These are phyloP conservation scores for Deroplatys truncata DNA, from an alignment of 2,888 invertebrate genomes.

Conservation along the genomic window DNA sequence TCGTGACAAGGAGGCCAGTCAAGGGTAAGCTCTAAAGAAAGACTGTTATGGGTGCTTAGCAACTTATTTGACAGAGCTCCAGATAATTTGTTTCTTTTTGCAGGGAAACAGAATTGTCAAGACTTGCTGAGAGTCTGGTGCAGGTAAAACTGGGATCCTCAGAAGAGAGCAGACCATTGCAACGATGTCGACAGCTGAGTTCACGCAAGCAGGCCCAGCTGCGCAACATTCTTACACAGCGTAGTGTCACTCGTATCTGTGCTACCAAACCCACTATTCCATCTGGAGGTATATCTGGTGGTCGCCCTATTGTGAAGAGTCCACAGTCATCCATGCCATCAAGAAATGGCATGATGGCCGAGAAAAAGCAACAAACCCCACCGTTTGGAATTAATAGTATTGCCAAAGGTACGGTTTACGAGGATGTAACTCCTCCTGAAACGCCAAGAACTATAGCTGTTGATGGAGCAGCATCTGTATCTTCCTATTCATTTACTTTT, in stretches of 20 bases:
- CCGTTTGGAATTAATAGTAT: background rate
- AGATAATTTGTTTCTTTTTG: background rate
- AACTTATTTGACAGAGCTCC: no score
- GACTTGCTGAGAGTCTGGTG: slow-evolving; percentile 36
- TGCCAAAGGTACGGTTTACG: background rate
- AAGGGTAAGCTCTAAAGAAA: background rate
- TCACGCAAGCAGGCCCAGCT: slow-evolving; percentile 31
- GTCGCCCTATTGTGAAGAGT: background rate
- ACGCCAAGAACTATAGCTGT: background rate
- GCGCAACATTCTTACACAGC: slow-evolving; percentile 26
- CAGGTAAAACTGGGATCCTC: slow-evolving; percentile 28
- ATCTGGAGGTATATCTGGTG: slow-evolving; percentile 12
- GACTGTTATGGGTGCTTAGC: background rate
- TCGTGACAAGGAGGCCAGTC: background rate
- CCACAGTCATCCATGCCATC: background rate
- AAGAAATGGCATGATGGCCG: background rate
- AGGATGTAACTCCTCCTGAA: slow-evolving; percentile 12
- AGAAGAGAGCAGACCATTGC: background rate
- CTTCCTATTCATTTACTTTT: background rate
- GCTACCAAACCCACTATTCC: slow-evolving; percentile 9
- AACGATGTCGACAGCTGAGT: background rate
- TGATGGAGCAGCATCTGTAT: background rate
- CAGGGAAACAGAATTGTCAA: slow-evolving; percentile 36
- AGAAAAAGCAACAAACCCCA: background rate
- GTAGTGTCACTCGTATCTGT: slow-evolving; percentile 24